Evolutionary conservation across 2,797 vertebrate species (phyloP).

Genomic region (Psittacula derbiana): DNA sequence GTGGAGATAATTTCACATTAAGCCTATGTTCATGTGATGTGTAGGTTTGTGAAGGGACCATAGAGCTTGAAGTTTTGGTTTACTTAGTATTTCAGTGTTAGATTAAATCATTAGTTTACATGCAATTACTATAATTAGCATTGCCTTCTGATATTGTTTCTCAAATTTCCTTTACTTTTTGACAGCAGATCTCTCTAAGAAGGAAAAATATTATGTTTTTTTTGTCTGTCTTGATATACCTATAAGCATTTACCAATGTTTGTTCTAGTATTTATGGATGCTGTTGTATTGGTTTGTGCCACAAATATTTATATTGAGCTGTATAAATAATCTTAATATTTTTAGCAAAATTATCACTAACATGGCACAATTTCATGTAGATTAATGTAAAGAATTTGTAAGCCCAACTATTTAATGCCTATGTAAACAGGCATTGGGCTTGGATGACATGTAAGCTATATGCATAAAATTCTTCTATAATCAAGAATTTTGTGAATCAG

Average conservation of each 20-base stretch:
- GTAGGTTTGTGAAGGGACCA: background rate
- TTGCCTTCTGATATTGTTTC: background rate
- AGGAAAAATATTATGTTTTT: background rate
- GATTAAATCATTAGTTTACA: background rate
- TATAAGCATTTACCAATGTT: background rate
- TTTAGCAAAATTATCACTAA: background rate
- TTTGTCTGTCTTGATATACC: background rate
- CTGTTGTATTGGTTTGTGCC: background rate
- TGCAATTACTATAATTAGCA: background rate
- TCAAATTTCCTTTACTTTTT: background rate
- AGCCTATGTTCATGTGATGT: background rate
- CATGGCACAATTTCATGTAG: background rate
- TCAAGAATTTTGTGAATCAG: background rate
- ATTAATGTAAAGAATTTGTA: background rate
- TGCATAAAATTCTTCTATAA: background rate
- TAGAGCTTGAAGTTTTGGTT: background rate
- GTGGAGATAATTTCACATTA: background rate
- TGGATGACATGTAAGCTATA: background rate
- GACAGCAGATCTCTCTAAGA: background rate
- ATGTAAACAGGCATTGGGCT: background rate
- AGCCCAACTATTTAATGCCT: background rate
- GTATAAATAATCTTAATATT: background rate
- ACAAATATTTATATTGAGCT: background rate
- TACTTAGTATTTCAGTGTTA: background rate
- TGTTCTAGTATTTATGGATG: background rate